Evolutionary conservation across 2,888 invertebrate species (phyloP).

Genomic region (Dicycla oo): DNA sequence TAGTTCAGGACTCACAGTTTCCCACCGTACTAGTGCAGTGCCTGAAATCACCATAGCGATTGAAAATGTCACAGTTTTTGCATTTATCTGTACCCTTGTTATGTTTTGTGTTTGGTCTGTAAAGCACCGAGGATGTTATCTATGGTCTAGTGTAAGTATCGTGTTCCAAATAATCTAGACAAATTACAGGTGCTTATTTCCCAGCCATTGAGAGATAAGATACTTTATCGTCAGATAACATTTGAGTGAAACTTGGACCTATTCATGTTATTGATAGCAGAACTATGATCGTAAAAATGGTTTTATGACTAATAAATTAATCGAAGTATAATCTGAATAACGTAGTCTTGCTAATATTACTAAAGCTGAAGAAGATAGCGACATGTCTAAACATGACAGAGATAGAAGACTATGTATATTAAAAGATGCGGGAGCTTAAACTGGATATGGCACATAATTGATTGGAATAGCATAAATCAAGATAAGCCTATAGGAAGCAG

Average conservation of each 20-base stretch:
- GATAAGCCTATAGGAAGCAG: background rate
- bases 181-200: conserved; percentile 9
- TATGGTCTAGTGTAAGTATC: background rate
- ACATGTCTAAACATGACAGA: conserved; percentile 14
- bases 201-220: conserved; percentile 15
- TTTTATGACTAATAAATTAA: conserved; percentile 16
- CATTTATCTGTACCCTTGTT: background rate
- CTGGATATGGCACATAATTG: background rate
- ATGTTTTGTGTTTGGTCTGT: background rate
- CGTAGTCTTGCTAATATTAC: background rate
- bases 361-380: conserved; percentile 9
- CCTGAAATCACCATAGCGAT: background rate
- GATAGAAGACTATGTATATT: background rate
- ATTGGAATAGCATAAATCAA: background rate
- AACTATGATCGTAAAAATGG: conserved; percentile 19
- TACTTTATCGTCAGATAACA: conserved; percentile 19
- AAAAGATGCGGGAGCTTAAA: background rate
- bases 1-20: background rate
- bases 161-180: conserved; percentile 21
- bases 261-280: conserved; percentile 25
- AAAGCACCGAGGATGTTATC: background rate
- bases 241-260: conserved; percentile 10
- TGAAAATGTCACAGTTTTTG: background rate
- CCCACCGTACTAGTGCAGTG: background rate
- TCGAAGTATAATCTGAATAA: conserved; percentile 5